phyloP scores from a whole-genome alignment of 2,113 vertebrate genomes.

The Pycnonotus jocosus region DNA sequence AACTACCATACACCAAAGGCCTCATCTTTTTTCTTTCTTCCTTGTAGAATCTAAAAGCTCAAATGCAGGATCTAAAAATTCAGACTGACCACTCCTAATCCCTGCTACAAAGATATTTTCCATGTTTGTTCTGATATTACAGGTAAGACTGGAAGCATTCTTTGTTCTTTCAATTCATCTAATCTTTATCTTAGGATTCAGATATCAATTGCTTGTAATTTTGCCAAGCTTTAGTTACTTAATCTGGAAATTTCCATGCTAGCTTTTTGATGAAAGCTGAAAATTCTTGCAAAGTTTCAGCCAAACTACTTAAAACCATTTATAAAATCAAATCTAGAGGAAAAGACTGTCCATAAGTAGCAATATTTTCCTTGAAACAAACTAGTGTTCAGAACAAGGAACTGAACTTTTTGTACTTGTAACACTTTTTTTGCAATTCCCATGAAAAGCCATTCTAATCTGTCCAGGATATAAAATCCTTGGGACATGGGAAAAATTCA shows the following conservation, averaged over 20 bases:
- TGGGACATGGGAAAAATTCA: background rate
- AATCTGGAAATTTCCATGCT: background rate
- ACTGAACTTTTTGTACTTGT: background rate
- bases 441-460: background rate
- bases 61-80: background rate
- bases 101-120: background rate
- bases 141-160: background rate
- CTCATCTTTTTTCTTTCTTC: background rate
- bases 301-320: background rate
- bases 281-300: background rate
- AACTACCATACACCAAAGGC: background rate
- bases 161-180: background rate
- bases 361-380: background rate
- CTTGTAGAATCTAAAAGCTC: background rate
- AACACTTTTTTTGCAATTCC: background rate
- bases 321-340: background rate
- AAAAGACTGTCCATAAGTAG: background rate
- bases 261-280: background rate
- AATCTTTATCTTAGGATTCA: background rate
- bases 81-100: background rate
- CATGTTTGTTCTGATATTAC: background rate
- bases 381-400: background rate
- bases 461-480: background rate
- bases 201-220: background rate
- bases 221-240: background rate